These are phyloP conservation scores for Morbakka virulenta DNA, from an alignment of 30 jellyfish, hydroid and myxozoan genomes.

Conservation along the genomic window DNA sequence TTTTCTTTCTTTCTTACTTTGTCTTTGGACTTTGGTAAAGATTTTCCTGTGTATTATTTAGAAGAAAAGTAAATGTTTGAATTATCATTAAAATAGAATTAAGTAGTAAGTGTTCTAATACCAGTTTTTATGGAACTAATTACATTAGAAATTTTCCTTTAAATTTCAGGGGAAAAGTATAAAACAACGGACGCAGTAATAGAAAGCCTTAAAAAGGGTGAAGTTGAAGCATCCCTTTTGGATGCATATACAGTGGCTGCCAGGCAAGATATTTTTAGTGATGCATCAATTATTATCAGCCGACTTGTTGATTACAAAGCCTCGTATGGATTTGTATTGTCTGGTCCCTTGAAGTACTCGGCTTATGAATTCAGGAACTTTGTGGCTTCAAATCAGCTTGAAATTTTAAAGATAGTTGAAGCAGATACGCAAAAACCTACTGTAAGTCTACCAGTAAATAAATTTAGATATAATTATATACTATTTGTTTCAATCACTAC, in stretches of 20 bases:
- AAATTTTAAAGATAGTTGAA: constrained; percentile 34
- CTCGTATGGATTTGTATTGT: constrained; percentile 44
- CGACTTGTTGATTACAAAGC: constrained; percentile 14
- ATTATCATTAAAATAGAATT: background rate
- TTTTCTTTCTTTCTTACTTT: no score
- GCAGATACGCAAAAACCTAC: background rate
- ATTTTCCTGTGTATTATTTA: no score
- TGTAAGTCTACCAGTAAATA: constrained; percentile 8
- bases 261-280: constrained; percentile 44
- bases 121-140: background rate
- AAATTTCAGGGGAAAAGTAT: constrained; percentile 16
- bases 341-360: constrained; percentile 46
- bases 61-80: no score
- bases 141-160: background rate
- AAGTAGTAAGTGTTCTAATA: background rate
- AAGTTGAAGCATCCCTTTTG: constrained; percentile 34
- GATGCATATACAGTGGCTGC: constrained; percentile 52
- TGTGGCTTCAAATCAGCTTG: constrained; percentile 23
- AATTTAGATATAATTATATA: no score
- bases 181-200: constrained; percentile 22
- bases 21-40: no score
- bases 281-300: constrained; percentile 2
- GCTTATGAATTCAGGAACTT: constrained; percentile 4
- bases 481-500: no score
- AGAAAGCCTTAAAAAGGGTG: constrained; percentile 33